Evolutionary conservation across 2,113 vertebrate genomes (phyloP), one percentile per base, ranked within the genome.

Genomic region (Gallinago paraguaiae): DNA sequence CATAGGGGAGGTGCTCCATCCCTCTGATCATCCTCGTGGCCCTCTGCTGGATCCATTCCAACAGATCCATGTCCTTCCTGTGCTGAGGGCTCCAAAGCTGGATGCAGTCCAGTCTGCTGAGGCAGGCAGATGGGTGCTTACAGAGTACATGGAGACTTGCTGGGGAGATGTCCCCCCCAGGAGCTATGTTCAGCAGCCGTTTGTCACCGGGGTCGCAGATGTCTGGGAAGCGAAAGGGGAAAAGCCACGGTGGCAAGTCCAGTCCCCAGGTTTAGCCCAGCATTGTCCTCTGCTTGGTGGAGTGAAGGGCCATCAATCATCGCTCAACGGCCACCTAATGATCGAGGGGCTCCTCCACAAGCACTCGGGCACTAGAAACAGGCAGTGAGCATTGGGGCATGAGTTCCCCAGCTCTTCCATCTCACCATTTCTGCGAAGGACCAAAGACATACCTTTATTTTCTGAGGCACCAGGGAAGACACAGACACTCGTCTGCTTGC

Each of bases 161-260:
- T 1, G 1, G 17, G 48, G 53, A 45, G 67, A n/a, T 1, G 1
- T 39, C 35, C 8, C 33, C 48, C 3, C 1, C 1, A 0, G 50
- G 39, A 84, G 37, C 37, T 20, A 14, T 2, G 0, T 39, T 63
- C 5, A 4, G 77, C 77, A 72, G 56, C 24, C 3, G 54, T 27
- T 80, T 63, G 37, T 37, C 75, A 51, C 41, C 1, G 0, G 75
- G n/a, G 16, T 17, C 3, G 1, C 68, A 51, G 56, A 20, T 28
- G 23, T 11, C 43, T 59, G 78, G 56, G 30, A 45, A 64, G 41
- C 2, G 3, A 50, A 80, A 54, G 9, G 30, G n/a, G 27, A 67
- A 78, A 53, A 39, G 31, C 27, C 0, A 1, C 1, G 4, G 39
- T 6, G 6, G 59, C 82, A 67, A 51, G n/a, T 60, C 51, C 0